Evolutionary conservation across 2,797 vertebrate species (phyloP).

Genomic region (Anomalospiza imberbis): DNA sequence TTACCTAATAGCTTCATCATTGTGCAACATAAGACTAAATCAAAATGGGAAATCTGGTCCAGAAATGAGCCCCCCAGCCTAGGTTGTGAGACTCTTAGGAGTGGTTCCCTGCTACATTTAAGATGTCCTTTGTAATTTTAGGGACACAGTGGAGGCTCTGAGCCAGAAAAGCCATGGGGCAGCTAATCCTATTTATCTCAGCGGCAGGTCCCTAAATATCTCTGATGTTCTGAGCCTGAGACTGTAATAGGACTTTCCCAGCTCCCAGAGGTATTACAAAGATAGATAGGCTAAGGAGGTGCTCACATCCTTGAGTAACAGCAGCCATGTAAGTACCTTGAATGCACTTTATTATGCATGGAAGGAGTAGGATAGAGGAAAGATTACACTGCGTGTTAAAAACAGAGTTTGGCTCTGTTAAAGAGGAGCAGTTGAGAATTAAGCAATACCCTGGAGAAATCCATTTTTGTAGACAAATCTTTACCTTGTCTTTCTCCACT

Average conservation of each 20-base stretch:
- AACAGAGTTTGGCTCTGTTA: not conserved
- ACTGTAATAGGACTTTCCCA: slow-evolving; percentile 23
- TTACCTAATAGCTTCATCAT: not conserved
- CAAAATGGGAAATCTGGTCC: not conserved
- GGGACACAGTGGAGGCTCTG: not conserved
- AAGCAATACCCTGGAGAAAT: not conserved
- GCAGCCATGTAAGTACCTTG: not conserved
- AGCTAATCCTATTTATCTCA: slow-evolving; percentile 51
- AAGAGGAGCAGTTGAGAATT: not conserved
- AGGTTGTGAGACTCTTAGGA: not conserved
- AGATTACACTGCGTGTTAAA: not conserved
- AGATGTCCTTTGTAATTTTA: slow-evolving; percentile 54
- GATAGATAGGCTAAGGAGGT: not conserved
- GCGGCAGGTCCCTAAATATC: slow-evolving; percentile 51
- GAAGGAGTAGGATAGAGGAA: not conserved
- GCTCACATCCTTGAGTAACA: not conserved
- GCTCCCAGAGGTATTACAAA: slow-evolving; percentile 16
- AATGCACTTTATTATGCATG: not conserved
- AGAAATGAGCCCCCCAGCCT: not conserved
- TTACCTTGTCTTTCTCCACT: not conserved
- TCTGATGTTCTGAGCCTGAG: not conserved
- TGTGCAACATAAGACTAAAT: not conserved
- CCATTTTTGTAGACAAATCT: not conserved
- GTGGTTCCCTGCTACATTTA: not conserved
- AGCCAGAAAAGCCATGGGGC: slow-evolving; percentile 18